Evolutionary conservation across 1,140 invertebrate genomes (phyloP), one percentile per base, ranked within the genome.

Genomic region (Heterodera schachtii): DNA sequence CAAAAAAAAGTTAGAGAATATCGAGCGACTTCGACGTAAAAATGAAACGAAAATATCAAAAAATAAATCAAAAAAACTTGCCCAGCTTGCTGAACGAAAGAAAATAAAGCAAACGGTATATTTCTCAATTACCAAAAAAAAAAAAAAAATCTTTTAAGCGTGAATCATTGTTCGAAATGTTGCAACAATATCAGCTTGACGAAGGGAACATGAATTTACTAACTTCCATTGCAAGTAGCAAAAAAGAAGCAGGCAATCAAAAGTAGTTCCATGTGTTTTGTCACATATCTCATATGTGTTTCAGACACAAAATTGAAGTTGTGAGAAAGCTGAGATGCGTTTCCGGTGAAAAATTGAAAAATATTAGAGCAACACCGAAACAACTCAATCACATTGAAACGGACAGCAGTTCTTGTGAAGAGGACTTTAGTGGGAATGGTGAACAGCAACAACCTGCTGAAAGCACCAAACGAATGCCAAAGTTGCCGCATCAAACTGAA

Each of bases 401-500:
- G 13, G 82, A 77, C 46, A 82, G 70, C 74, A 83, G 81, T 49
- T 84, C 83, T 9, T 47, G 47, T 57, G 81, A 75, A 71, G 81
- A 82, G 43, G 82, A 79, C n/a, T 49, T 43, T 8, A 3, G 6
- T 5, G 21, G 43, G n/a, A 47, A 19, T 7, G n/a, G 21, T 64
- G 60, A 79, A 21, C 31, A 84, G 21, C 41, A 31, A 9, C 66
- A 31, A 21, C 71, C 11, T 69, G 41, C 7, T 3, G 47, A 80
- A 41, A 21, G 16, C 21, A 21, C 81, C 6, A 49, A 80, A 60
- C 57, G 16, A 52, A 43, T 57, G 78, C 79, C 47, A 52, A 67
- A 77, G 16, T 6, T n/a, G 66, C 87, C 19, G 87, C 81, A 21
- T 89, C 81, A 41, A 80, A 60, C 80, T 86, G 60, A 81, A 74